A percentile compares a stretch with the other conserved stretches of the same genome.
Conservation (phyloP, 1,140 invertebrate genomes). For the Papilio polytes region DNA sequence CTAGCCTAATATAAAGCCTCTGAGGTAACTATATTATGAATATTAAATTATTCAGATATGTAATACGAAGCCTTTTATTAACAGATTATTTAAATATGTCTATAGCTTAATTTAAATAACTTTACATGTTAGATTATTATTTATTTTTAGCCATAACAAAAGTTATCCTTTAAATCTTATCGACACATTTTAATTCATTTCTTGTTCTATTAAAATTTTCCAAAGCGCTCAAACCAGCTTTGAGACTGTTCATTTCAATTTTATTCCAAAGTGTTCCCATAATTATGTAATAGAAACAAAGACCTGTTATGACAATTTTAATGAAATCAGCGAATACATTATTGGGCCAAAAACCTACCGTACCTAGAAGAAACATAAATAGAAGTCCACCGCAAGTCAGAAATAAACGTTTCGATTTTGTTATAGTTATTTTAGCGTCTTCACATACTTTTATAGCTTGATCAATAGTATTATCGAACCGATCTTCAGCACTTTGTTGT, state of each 20-base stretch:
- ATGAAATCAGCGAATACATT: slow-evolving; percentile 66
- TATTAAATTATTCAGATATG: background rate
- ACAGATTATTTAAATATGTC: too few relatives aligned
- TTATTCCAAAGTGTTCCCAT: slow-evolving; percentile 92
- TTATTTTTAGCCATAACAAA: too few relatives aligned
- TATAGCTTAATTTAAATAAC: too few relatives aligned
- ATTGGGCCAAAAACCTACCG: slow-evolving; percentile 78
- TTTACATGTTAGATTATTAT: too few relatives aligned
- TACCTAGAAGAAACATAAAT: slow-evolving; percentile 78
- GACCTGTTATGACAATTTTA: slow-evolving; percentile 86
- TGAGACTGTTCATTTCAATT: slow-evolving; percentile 90
- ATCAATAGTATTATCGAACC: slow-evolving; percentile 80
- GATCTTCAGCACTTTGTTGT: slow-evolving; percentile 47
- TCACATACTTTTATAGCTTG: slow-evolving; percentile 87
- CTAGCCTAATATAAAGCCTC: background rate
- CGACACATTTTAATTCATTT: slow-evolving; percentile 44
- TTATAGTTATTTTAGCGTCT: slow-evolving; percentile 84
- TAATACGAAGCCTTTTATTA: background rate
- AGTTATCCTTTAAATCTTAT: slow-evolving; percentile 23
- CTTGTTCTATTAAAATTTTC: slow-evolving; percentile 64
- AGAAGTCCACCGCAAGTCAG: slow-evolving; percentile 81
- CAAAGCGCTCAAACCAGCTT: slow-evolving; percentile 85
- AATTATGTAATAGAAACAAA: slow-evolving; percentile 88
- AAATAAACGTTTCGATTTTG: slow-evolving; percentile 85
- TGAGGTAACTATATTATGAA: slow-evolving; percentile 3